Base-by-base conservation (phyloP, 2,113 vertebrate species). In the Macroglossus sobrinus region DNA sequence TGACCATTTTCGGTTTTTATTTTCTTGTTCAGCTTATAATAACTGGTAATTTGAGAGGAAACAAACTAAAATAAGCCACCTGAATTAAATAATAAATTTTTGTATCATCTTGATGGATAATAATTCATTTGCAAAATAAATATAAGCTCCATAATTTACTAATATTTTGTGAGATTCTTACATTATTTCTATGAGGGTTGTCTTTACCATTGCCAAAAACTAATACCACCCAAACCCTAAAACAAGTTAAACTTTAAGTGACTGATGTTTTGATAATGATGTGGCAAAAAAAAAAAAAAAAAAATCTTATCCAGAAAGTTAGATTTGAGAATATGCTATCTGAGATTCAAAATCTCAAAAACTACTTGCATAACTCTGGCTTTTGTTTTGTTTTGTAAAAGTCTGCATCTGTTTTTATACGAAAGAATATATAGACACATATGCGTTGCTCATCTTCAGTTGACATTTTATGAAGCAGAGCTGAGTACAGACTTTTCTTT, bases 401-500 rank as follows among this genome's bases (percentile, higher is more conserved):
- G 38, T 47, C 47, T 55, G 9, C 5, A 6, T 79, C 30, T 87
- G 71, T 55, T 95, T 91, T 90, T 26, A 47, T 7, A 40, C 57
- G 40, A 66, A 40, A 82, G 15, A 19, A 63, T 80, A 12, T 15
- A 66, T 71, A 87, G 57, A 88, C 85, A 84, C 40, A 4, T 38
- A 6, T 72, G 4, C 47, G 3, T 47, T 24, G 68, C 53, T 96
- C 64, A 38, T 81, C 33, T 61, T 33, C 22, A 33, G 50, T 14
- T 53, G 38, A 86, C 63, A 33, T 81, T 45, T 84, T 72, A 50
- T 4, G 13, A 84, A 80, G 84, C 76, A 28, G 30, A 80, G 38
- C 57, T 22, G n/a, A 95, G 55, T 6, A 16, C 53, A 89, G 40
- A 95, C 85, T 64, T 91, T 72, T 91, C 95, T 96, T 61, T 72